These are phyloP conservation scores for Falco novaeseelandiae DNA, from an alignment of 2,797 vertebrate species.

Conservation along the genomic window DNA sequence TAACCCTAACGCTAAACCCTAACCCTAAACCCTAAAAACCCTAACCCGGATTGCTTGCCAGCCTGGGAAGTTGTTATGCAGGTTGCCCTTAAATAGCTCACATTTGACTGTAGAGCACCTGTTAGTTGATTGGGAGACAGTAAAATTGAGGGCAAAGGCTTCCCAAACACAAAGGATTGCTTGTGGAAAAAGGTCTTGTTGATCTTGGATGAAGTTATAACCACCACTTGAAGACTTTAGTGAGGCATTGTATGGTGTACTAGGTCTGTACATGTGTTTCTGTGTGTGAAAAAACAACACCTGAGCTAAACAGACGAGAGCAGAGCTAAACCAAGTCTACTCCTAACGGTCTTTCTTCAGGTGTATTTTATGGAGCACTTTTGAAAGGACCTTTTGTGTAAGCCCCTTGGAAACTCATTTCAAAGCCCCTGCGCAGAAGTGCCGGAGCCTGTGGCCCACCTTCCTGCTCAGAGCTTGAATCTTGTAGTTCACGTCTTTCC, in stretches of 20 bases:
- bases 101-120: constrained; percentile 58
- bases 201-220: constrained; percentile 56
- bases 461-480: background rate
- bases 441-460: background rate
- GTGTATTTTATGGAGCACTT: constrained; percentile 40
- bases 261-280: constrained; percentile 45
- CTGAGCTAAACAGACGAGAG: constrained; percentile 37
- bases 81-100: constrained; percentile 51
- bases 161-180: constrained; percentile 57
- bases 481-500: background rate
- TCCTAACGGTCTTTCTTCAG: constrained; percentile 33
- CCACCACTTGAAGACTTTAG: constrained; percentile 37
- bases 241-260: constrained; percentile 20
- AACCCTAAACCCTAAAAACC: too few relatives aligned
- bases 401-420: constrained; percentile 36
- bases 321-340: background rate
- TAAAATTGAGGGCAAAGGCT: constrained; percentile 63
- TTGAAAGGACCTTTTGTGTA: constrained; percentile 55
- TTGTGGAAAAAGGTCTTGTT: constrained; percentile 65
- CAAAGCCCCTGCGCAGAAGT: background rate
- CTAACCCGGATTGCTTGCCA: constrained; percentile 38
- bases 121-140: constrained; percentile 51
- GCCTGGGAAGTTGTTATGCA: constrained; percentile 27
- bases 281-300: constrained; percentile 55
- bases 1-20: too few relatives aligned